Evolutionary conservation across 92 coral and sea anemone species (phyloP).

Genomic region (Siderastrea siderea): DNA sequence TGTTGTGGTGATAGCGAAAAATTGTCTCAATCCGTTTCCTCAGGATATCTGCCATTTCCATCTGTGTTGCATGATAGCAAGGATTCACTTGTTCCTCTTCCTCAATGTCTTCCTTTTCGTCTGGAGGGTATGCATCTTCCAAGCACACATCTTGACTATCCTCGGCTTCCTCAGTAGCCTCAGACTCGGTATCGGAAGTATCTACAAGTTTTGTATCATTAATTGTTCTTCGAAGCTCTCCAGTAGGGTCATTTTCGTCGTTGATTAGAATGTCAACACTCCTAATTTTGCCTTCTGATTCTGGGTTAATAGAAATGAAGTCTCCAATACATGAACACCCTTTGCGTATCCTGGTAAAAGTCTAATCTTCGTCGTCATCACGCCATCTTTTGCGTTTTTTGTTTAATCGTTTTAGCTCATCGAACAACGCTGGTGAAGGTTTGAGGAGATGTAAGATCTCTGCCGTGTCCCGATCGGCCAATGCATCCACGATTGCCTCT

Average conservation of each 20-base stretch:
- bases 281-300: slow-evolving; percentile 7
- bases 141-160: neutral
- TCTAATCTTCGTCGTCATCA: neutral
- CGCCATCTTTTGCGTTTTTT: too few species aligned
- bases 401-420: too few species aligned
- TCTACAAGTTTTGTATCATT: neutral
- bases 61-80: slow-evolving; percentile 49
- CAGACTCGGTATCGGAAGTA: neutral
- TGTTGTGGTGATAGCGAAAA: slow-evolving; percentile 46
- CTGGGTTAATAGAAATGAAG: neutral
- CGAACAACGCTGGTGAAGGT: too few species aligned
- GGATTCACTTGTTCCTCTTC: slow-evolving; percentile 7
- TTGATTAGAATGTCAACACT: neutral
- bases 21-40: slow-evolving; percentile 50
- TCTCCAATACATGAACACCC: neutral
- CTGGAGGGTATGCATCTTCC: slow-evolving; percentile 4
- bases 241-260: neutral
- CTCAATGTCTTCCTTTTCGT: slow-evolving; percentile 39
- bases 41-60: slow-evolving; percentile 52
- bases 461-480: too few species aligned
- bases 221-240: slow-evolving; percentile 4
- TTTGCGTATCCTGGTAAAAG: neutral
- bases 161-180: neutral
- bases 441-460: too few species aligned
- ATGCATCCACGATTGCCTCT: too few species aligned